Evolutionary conservation across 2,797 vertebrate genomes (phyloP), one percentile per base, ranked within the genome.

Genomic region (Psittacula derbiana): DNA sequence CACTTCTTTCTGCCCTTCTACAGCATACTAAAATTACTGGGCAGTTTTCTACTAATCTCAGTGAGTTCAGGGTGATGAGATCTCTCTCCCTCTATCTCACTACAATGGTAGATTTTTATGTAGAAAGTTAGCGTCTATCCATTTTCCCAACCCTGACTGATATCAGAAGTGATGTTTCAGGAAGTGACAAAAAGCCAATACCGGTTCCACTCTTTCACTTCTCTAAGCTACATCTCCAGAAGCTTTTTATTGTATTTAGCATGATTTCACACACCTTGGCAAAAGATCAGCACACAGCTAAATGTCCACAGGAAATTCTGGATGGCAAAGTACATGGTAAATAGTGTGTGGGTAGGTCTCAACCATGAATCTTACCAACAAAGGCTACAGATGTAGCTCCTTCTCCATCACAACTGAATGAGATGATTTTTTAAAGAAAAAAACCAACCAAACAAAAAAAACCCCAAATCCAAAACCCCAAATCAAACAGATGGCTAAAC

Each of bases 71-170:
- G 21, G 28, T 40, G 28, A 86, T n/a, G 23, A 67, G 50, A 76
- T 36, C 12, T 80, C 60, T 69, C 60, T 58, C 71, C 33, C 16
- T 24, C 73, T n/a, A 18, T 23, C 88, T 86, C 41, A 11, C 44
- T 33, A 5, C 18, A 27, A 0, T 5, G 3, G n/a, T 47, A 36
- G 40, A 87, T 24, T 52, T 65, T 46, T 36, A 76, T 0, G 0
- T 7, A 41, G 64, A 40, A 78, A 88, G 47, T 44, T 36, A 53
- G 8, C 0, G 1, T 23, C 33, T 62, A 50, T 41, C 58, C 4
- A 12, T 89, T 85, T 73, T 85, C 52, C 41, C 92, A 69, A 16
- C 20, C 28, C 33, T 50, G 47, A 23, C 27, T 57, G 21, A 52
- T 61, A 78, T 50, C 49, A 38, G 21, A 55, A 74, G 31, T 27